Evolutionary conservation across 2,113 vertebrate genomes (phyloP).

Genomic region (Percina caprodes): DNA sequence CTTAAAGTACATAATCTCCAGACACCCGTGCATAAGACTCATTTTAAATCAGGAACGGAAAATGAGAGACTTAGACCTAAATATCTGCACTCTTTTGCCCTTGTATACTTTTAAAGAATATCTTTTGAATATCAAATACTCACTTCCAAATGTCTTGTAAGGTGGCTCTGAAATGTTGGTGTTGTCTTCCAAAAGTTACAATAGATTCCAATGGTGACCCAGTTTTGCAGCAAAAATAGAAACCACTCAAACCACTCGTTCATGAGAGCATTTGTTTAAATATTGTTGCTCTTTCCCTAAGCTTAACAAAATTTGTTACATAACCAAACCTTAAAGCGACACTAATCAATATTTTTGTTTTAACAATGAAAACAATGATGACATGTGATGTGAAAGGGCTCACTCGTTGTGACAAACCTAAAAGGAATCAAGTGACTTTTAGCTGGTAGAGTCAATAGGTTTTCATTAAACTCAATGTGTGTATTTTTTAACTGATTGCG

Average conservation of each 20-base stretch:
- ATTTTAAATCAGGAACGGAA: background rate
- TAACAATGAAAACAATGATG: too few relatives aligned
- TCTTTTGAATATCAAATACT: background rate
- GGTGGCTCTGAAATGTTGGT: background rate
- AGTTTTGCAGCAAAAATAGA: background rate
- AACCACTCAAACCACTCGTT: background rate
- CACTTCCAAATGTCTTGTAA: background rate
- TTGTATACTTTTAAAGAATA: background rate
- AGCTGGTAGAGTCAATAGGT: too few relatives aligned
- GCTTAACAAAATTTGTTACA: background rate
- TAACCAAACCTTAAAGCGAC: background rate
- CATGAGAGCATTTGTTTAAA: slow-evolving; percentile 2
- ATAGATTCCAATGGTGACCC: background rate
- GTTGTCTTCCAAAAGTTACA: background rate
- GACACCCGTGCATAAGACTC: background rate
- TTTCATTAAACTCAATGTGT: too few relatives aligned
- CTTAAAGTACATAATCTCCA: background rate
- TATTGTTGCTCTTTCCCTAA: background rate
- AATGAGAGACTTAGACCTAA: background rate
- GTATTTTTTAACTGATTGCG: too few relatives aligned
- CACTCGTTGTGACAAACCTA: too few relatives aligned
- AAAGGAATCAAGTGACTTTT: background rate
- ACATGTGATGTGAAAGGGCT: too few relatives aligned
- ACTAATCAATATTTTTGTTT: background rate
- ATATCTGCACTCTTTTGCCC: background rate